These are phyloP conservation scores for Empis livida DNA, from an alignment of 2,888 invertebrate species.

Conservation along the genomic window DNA sequence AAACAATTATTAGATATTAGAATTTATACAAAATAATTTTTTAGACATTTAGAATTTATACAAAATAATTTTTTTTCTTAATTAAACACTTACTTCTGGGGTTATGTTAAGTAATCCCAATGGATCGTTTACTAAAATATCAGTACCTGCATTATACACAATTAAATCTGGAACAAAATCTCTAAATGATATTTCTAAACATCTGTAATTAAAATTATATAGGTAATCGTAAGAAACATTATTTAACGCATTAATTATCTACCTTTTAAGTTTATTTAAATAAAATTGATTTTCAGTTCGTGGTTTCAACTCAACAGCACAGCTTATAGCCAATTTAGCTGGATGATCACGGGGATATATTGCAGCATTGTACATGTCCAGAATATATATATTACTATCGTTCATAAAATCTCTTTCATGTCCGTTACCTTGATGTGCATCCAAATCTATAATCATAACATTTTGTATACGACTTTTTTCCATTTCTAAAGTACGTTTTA, in stretches of 20 bases:
- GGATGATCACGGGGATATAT: slow-evolving; percentile 68
- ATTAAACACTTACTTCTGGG: slow-evolving; percentile 53
- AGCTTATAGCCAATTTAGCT: slow-evolving; percentile 59
- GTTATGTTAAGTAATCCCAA: slow-evolving; percentile 60
- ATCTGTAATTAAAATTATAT: slow-evolving; percentile 43
- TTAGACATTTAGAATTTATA: too few species aligned
- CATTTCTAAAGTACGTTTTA: slow-evolving; percentile 50
- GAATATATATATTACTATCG: slow-evolving; percentile 61
- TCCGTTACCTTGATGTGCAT: slow-evolving; percentile 90
- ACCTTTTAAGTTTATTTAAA: slow-evolving; percentile 51
- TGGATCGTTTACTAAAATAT: slow-evolving; percentile 64
- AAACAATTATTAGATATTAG: too few species aligned
- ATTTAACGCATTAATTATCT: too few species aligned
- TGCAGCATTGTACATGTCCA: slow-evolving; percentile 72
- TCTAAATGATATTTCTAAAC: slow-evolving; percentile 50
- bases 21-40: too few species aligned
- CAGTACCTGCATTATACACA: slow-evolving; percentile 91
- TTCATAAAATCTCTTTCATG: slow-evolving; percentile 69
- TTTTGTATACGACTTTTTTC: slow-evolving; percentile 44
- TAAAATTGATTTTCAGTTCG: slow-evolving; percentile 56
- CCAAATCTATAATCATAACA: slow-evolving; percentile 72
- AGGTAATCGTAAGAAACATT: too few species aligned
- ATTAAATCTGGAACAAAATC: slow-evolving; percentile 68
- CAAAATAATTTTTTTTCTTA: too few species aligned
- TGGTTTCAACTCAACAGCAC: slow-evolving; percentile 51